phyloP scores from a whole-genome alignment of 2,113 vertebrate genomes.

The Scomber japonicus region DNA sequence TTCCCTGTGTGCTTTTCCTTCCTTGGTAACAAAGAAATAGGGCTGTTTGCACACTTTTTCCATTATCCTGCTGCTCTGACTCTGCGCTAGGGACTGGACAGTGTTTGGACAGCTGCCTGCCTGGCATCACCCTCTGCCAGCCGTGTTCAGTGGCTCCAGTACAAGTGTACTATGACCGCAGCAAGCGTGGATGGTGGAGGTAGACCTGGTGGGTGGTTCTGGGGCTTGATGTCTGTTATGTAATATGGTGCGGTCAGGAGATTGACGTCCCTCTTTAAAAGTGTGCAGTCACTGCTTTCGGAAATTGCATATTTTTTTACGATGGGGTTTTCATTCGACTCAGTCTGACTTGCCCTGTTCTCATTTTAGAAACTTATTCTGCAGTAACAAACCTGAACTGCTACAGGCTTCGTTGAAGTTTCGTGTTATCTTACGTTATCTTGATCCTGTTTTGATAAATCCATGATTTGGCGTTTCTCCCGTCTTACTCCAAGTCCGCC shows the following conservation, averaged over 20 bases:
- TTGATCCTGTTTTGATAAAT: constrained; percentile 25
- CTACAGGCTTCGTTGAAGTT: not conserved
- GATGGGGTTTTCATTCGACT: not conserved
- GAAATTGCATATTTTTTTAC: not conserved
- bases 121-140: constrained; percentile 66
- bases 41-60: constrained; percentile 72
- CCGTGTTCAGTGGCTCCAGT: constrained; percentile 33
- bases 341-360: not conserved
- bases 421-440: constrained; percentile 14
- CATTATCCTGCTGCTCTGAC: constrained; percentile 66
- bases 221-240: constrained; percentile 19
- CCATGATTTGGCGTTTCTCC: not conserved
- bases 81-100: constrained; percentile 48
- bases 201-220: constrained; percentile 46
- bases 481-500: not conserved
- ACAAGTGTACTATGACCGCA: constrained; percentile 52
- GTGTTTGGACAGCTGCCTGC: constrained; percentile 85
- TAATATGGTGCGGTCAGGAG: constrained; percentile 7
- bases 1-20: constrained; percentile 61
- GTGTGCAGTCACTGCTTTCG: constrained; percentile 2
- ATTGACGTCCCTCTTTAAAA: constrained; percentile 13
- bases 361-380: not conserved
- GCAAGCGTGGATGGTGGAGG: constrained; percentile 25
- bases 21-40: constrained; percentile 61
- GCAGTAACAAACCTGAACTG: not conserved